Evolutionary conservation across 2,113 vertebrate genomes (phyloP).

Genomic region (Pelusios castaneus): DNA sequence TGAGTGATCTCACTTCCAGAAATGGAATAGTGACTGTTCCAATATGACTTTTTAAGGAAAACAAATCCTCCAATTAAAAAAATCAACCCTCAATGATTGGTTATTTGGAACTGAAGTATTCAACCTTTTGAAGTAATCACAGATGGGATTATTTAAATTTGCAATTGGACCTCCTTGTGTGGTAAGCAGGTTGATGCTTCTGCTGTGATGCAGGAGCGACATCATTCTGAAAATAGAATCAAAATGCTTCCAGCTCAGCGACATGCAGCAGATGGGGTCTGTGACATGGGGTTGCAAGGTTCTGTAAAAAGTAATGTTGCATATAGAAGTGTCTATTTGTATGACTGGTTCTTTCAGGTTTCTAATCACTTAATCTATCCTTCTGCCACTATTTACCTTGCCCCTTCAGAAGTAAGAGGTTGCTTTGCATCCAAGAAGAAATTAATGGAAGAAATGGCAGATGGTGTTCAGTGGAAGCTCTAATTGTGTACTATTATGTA

Average conservation of each 20-base stretch:
- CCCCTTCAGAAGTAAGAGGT: conserved; percentile 71
- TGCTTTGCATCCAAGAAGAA: conserved; percentile 74
- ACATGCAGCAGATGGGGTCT: conserved; percentile 39
- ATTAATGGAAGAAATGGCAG: conserved; percentile 79
- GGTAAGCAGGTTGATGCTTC: conserved; percentile 67
- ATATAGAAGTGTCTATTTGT: conserved; percentile 72
- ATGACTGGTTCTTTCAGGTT: conserved; percentile 80
- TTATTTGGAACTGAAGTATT: conserved; percentile 67
- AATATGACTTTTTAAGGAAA: conserved; percentile 26
- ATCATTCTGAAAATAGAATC: conserved; percentile 48
- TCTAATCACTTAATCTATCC: conserved; percentile 74
- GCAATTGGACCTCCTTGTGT: conserved; percentile 59
- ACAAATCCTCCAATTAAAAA: conserved; percentile 30
- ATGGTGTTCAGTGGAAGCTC: conserved; percentile 76
- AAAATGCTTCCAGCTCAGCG: conserved; percentile 61
- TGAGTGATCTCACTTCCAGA: conserved; percentile 28
- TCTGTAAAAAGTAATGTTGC: conserved; percentile 67
- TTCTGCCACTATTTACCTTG: conserved; percentile 72
- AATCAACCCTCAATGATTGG: conserved; percentile 18
- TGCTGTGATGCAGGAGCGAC: conserved; percentile 68
- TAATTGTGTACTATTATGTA: conserved; percentile 73
- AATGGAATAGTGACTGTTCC: conserved; percentile 21
- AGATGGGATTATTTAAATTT: conserved; percentile 60
- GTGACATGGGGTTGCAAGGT: conserved; percentile 57
- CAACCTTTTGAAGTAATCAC: conserved; percentile 53